These are phyloP conservation scores for Falco biarmicus DNA, from an alignment of 2,797 vertebrate genomes.

Conservation along the genomic window DNA sequence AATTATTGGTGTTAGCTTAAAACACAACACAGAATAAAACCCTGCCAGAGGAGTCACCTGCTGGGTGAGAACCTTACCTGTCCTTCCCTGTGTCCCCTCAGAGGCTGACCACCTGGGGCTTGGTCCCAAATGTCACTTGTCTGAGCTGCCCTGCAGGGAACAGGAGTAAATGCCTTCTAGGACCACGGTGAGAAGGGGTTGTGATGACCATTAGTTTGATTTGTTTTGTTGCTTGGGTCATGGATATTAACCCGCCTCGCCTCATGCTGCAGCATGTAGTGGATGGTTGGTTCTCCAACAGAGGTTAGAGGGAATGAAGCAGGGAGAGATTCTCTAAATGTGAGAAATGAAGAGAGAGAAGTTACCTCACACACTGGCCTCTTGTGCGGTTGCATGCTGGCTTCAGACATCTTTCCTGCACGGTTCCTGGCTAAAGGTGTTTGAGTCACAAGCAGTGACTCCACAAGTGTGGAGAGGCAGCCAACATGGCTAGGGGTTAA, in stretches of 20 bases:
- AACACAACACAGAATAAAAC: neutral
- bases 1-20: neutral
- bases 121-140: neutral
- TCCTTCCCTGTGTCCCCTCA: neutral
- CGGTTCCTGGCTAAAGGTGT: neutral
- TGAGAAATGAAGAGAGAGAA: neutral
- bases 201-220: neutral
- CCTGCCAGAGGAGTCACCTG: neutral
- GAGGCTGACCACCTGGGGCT: neutral
- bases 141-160: neutral
- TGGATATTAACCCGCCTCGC: neutral
- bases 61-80: neutral
- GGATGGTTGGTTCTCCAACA: neutral
- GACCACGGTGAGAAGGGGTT: neutral
- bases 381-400: neutral
- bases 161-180: neutral
- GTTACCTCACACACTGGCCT: neutral
- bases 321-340: neutral
- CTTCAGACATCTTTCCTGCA: neutral
- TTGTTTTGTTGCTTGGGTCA: neutral
- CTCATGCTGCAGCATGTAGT: neutral
- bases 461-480: neutral
- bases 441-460: neutral
- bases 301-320: neutral
- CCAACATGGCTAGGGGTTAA: neutral